Conservation (phyloP, 1,140 invertebrate species). For the Gerris buenoi region DNA sequence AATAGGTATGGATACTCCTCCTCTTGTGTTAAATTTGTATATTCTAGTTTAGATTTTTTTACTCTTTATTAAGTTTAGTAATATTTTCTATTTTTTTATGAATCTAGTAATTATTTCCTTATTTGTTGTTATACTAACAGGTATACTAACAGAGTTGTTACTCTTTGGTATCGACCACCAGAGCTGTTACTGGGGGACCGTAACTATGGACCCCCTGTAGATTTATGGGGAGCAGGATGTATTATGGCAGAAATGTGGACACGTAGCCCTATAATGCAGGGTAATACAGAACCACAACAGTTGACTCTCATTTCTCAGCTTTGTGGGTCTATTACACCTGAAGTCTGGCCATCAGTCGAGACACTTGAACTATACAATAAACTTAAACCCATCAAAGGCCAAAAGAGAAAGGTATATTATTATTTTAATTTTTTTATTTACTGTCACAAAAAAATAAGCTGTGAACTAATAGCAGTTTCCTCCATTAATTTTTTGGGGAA, state of each 20-base stretch:
- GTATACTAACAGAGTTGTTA: constrained; percentile 96
- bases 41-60: background rate
- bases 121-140: too few relatives aligned
- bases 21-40: background rate
- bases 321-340: constrained; percentile 87
- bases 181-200: constrained; percentile 77
- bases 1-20: constrained; percentile 44
- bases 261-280: constrained; percentile 58
- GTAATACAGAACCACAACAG: constrained; percentile 91
- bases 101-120: too few relatives aligned
- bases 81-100: constrained; percentile 3
- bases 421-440: too few relatives aligned
- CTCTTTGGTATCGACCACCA: constrained; percentile 92
- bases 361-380: constrained; percentile 80
- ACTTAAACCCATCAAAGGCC: constrained; percentile 78
- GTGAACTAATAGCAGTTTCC: too few relatives aligned
- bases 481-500: too few relatives aligned
- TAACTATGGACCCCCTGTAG: constrained; percentile 91
- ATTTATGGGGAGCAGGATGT: constrained; percentile 96
- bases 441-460: too few relatives aligned
- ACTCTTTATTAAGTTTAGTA: background rate
- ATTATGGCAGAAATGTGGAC: constrained; percentile 99
- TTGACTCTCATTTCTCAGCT: constrained; percentile 86
- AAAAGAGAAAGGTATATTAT: constrained; percentile 62
- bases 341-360: constrained; percentile 91